Evolutionary conservation across 2,797 vertebrate species (phyloP), one percentile per base, ranked within the genome.

Genomic region (Sebastes taczanowskii): DNA sequence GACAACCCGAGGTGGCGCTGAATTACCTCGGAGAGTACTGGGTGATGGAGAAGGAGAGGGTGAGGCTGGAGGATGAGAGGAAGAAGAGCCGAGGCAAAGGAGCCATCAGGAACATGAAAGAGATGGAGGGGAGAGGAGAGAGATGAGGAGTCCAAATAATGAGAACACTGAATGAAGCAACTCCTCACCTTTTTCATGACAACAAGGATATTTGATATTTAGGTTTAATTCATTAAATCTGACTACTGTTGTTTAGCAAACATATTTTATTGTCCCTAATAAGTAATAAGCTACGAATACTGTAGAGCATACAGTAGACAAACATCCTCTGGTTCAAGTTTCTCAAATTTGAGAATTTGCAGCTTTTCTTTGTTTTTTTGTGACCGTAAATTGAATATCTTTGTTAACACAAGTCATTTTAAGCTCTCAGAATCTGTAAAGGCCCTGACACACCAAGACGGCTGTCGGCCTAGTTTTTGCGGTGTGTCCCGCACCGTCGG

Each of bases 11-110:
- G 2, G 95, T 91, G 6, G 93, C 93, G 8, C 61, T 96, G 86
- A 76, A 63, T 9, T 96, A 90, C 85, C 94, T 97, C 4, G 96
- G 96, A 35, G 93, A 70, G 11, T 89, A 94, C 27, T 97, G 97
- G 97, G 60, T 95, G 66, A 69, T 69, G 88, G 91, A 92, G 87
- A 91, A 81, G 18, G 93, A 92, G 82, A 83, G 83, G 67, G 63
- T 22, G 6, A 65, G 80, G 9, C 82, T 82, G 46, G 85, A 87
- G 1, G 69, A 78, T 85, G 84, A 92, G 83, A 92, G 93, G 77
- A 89, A 84, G 88, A 93, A 87, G 72, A 91, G 74, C 0, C 63
- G 59, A 32, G 84, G 77, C 11, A 91, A 88, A 55, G 89, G 85
- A 52, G 86, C 82, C 0, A 80, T 95, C 13, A 66, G 67, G 60